These are phyloP conservation scores for Mus spicilegus DNA, from an alignment of 2,113 vertebrate genomes.

Conservation along the genomic window DNA sequence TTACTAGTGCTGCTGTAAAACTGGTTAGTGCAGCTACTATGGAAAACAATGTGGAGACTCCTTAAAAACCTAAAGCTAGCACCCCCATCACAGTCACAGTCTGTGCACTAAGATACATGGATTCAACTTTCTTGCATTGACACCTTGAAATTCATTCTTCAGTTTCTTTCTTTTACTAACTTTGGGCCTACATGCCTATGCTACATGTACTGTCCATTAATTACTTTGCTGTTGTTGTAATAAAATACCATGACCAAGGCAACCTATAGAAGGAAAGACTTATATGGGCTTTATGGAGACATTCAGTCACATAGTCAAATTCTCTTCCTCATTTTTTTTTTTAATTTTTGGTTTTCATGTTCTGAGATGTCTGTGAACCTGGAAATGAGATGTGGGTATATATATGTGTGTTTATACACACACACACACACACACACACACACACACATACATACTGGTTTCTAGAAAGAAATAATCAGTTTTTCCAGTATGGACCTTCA, in stretches of 20 bases:
- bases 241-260: neutral
- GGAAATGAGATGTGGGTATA: neutral
- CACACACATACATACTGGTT: no score
- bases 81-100: neutral
- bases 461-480: neutral
- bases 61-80: neutral
- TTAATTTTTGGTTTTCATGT: neutral
- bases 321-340: neutral
- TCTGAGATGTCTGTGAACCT: neutral
- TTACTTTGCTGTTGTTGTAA: neutral
- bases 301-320: neutral
- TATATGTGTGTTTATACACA: no score
- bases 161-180: neutral
- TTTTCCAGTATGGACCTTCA: neutral
- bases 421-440: no score
- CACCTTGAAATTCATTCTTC: neutral
- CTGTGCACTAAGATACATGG: neutral
- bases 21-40: neutral
- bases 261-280: neutral
- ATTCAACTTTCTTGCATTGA: neutral
- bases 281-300: neutral
- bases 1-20: neutral
- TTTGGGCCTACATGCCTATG: neutral
- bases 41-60: neutral
- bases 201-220: neutral